Percentiles rank a stretch among this genome's conserved stretches.
Evolutionary conservation across 2,888 invertebrate genomes (phyloP).

Genomic region (Andrena dorsata): DNA sequence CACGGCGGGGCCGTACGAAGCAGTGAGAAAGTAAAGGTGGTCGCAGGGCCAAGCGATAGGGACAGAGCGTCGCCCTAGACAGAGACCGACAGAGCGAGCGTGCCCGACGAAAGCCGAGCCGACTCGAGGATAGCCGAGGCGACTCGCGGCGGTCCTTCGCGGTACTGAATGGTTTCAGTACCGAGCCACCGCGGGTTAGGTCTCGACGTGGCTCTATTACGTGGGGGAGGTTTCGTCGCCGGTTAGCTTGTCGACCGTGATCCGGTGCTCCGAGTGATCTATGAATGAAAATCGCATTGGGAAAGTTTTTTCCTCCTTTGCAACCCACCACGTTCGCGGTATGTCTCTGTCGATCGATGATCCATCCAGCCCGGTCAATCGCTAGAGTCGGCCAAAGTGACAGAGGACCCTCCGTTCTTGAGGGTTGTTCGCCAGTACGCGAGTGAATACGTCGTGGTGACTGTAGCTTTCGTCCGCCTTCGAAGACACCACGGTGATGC

Average conservation of each 20-base stretch:
- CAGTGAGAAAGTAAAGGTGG: conserved; percentile 41
- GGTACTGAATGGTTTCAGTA: conserved; percentile 82
- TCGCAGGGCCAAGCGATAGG: conserved; percentile 25
- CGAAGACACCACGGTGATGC: background rate
- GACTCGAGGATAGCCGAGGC: conserved; percentile 70
- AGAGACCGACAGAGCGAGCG: conserved; percentile 54
- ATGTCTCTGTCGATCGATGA: conserved; percentile 19
- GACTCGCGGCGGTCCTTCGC: conserved; percentile 75
- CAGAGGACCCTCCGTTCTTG: background rate
- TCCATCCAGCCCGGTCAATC: conserved; percentile 13
- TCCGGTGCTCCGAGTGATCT: conserved; percentile 35
- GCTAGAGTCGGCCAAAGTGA: background rate
- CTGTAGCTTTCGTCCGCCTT: background rate
- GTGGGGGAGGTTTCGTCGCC: conserved; percentile 15
- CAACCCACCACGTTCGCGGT: background rate
- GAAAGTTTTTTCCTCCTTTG: background rate
- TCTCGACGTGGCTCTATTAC: conserved; percentile 77
- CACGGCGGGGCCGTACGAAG: conserved; percentile 16
- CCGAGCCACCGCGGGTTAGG: conserved; percentile 83
- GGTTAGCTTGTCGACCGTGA: conserved; percentile 23
- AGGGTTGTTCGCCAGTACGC: background rate
- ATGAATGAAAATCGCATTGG: conserved; percentile 60
- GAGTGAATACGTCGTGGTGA: conserved; percentile 9
- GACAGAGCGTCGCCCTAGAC: conserved; percentile 15
- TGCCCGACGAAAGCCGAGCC: conserved; percentile 71